Percentiles rank a stretch among this genome's conserved stretches.
Evolutionary conservation across 2,888 invertebrate species (phyloP).

Genomic region (Rhaphigaster nebulosa): DNA sequence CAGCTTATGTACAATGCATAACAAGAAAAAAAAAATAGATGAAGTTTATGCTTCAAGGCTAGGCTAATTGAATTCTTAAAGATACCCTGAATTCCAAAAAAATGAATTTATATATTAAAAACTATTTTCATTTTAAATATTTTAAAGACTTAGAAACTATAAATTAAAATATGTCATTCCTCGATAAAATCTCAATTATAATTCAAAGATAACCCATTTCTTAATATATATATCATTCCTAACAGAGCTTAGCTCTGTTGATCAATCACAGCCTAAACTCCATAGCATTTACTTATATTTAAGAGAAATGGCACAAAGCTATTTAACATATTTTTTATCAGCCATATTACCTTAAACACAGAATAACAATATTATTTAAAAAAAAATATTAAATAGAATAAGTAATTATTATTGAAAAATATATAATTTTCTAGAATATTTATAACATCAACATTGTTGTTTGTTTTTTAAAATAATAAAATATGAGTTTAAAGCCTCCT

Average conservation of each 20-base stretch:
- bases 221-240: constrained; percentile 12
- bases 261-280: constrained; percentile 49
- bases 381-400: constrained; percentile 16
- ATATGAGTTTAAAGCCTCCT: constrained; percentile 35
- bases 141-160: neutral
- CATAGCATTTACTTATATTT: neutral
- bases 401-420: neutral
- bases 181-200: neutral
- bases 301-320: constrained; percentile 37
- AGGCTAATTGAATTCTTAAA: constrained; percentile 20
- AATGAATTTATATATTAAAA: neutral
- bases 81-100: constrained; percentile 27
- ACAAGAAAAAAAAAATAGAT: neutral
- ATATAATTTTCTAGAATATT: constrained; percentile 10
- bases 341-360: neutral
- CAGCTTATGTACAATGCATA: constrained; percentile 7
- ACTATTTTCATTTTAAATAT: neutral
- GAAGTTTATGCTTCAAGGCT: constrained; percentile 2
- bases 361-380: neutral
- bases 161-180: neutral
- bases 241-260: constrained; percentile 18
- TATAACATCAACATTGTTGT: neutral
- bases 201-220: neutral
- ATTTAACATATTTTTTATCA: neutral
- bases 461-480: constrained; percentile 3